Conservation (phyloP, 2,888 invertebrate genomes). For the Carterocephalus palaemon region DNA sequence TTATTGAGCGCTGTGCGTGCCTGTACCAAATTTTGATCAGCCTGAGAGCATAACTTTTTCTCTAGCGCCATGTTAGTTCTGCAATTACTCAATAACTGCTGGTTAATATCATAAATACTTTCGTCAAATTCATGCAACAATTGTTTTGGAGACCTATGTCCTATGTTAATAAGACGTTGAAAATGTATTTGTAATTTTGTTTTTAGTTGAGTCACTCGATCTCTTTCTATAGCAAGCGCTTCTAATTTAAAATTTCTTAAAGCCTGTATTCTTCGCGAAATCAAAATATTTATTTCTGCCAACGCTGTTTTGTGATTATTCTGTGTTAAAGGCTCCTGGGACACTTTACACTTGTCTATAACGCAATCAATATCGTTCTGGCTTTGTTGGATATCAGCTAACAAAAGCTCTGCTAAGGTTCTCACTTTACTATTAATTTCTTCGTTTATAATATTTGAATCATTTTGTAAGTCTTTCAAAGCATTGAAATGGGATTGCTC, state of each 20-base stretch:
- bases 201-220: constrained; percentile 53
- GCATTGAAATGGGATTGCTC: constrained; percentile 44
- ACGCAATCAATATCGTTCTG: constrained; percentile 48
- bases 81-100: constrained; percentile 60
- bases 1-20: constrained; percentile 53
- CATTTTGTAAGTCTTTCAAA: constrained; percentile 38
- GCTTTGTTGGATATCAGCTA: constrained; percentile 48
- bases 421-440: constrained; percentile 49
- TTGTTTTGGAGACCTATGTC: constrained; percentile 50
- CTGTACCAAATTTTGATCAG: constrained; percentile 42
- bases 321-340: constrained; percentile 28
- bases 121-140: constrained; percentile 61
- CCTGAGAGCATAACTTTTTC: constrained; percentile 47
- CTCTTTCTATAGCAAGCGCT: constrained; percentile 48
- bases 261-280: constrained; percentile 40
- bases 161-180: constrained; percentile 48
- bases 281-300: constrained; percentile 39
- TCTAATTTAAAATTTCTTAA: constrained; percentile 48
- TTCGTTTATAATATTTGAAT: constrained; percentile 43
- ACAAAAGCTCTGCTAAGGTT: constrained; percentile 45
- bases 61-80: constrained; percentile 57
- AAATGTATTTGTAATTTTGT: constrained; percentile 52
- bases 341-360: constrained; percentile 35
- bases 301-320: constrained; percentile 40
- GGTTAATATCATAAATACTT: constrained; percentile 58